Conservation (phyloP, 2,797 vertebrate genomes). For the Tympanoctomys barrerae region DNA sequence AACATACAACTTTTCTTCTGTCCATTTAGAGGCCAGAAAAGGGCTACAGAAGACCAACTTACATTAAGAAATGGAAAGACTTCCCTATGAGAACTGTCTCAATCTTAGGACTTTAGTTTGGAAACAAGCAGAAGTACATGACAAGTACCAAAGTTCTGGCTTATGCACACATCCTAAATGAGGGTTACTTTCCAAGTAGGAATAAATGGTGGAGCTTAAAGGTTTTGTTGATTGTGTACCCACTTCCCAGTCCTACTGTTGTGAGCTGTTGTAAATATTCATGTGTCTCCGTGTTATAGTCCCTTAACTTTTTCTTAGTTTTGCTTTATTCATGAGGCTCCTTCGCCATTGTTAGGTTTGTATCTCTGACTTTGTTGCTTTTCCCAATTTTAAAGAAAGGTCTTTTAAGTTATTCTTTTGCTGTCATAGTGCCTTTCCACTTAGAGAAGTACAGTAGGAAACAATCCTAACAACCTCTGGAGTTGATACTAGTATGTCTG, state of each 20-base stretch:
- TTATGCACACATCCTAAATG: neutral
- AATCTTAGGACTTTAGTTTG: slow-evolving; percentile 45
- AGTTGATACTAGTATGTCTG: neutral
- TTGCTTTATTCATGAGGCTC: neutral
- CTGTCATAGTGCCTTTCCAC: neutral
- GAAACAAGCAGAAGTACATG: neutral
- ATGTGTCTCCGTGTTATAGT: neutral
- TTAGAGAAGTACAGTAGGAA: neutral
- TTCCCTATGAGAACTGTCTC: slow-evolving; percentile 19
- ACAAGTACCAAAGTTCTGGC: neutral
- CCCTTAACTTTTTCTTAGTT: neutral
- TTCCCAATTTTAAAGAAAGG: neutral
- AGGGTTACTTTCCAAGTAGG: neutral
- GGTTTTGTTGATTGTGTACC: neutral
- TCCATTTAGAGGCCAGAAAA: slow-evolving; percentile 46
- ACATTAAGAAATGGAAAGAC: slow-evolving; percentile 9
- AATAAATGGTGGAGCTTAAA: neutral
- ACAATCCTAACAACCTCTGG: neutral
- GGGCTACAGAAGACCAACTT: neutral
- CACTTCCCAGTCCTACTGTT: neutral
- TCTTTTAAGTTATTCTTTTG: neutral
- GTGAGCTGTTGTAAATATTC: neutral
- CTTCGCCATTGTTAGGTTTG: neutral
- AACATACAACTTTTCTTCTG: slow-evolving; percentile 56
- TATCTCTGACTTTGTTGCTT: neutral